These are phyloP conservation scores for Motacilla alba DNA, from an alignment of 2,113 vertebrate genomes.

Conservation along the genomic window DNA sequence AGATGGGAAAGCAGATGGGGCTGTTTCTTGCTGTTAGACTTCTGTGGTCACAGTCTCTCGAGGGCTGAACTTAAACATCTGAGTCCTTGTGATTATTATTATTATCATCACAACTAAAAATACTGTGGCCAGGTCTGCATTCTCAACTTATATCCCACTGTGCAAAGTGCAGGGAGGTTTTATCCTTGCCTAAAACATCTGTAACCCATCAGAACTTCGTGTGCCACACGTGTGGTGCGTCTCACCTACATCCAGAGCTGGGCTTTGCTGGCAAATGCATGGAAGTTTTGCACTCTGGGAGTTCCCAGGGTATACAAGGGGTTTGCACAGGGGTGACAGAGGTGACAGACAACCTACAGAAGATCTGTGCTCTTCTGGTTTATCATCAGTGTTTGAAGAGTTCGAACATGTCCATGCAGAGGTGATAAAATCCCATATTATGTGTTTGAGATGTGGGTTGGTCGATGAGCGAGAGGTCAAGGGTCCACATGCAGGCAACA, in stretches of 20 bases:
- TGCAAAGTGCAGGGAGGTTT: not conserved
- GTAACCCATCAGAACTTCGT: not conserved
- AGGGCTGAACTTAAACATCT: constrained; percentile 24
- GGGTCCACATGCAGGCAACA: rapidly evolving
- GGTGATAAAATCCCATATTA: not conserved
- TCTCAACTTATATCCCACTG: too few species aligned
- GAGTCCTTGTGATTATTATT: not conserved
- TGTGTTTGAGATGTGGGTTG: not conserved
- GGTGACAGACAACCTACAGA: not conserved
- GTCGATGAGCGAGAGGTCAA: not conserved
- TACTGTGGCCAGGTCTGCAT: not conserved
- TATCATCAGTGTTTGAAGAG: not conserved
- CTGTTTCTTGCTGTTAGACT: constrained; percentile 39
- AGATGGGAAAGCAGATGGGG: constrained; percentile 56
- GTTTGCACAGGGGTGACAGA: not conserved
- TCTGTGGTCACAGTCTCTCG: constrained; percentile 39
- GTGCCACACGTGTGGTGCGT: rapidly evolving
- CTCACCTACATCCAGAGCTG: not conserved
- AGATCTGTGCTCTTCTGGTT: not conserved
- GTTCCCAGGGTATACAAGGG: not conserved
- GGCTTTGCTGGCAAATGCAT: rapidly evolving
- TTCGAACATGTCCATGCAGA: rapidly evolving
- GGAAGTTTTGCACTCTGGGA: not conserved
- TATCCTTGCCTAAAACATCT: not conserved
- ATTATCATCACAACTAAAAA: not conserved